phyloP scores from a whole-genome alignment of 1,140 invertebrate genomes.

The Drosophila equinoxialis region DNA sequence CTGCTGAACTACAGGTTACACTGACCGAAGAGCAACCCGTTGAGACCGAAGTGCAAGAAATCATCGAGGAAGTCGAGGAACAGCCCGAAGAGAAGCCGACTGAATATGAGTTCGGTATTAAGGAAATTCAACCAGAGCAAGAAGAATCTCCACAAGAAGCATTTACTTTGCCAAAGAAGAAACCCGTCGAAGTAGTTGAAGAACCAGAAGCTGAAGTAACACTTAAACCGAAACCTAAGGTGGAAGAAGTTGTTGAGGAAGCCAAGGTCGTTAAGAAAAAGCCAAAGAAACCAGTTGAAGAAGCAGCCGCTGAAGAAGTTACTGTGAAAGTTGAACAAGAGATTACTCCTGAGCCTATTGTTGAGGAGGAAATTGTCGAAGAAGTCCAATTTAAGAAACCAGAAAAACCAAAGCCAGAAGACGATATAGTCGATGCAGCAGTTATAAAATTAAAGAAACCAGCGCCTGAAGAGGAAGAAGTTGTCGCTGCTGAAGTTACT shows the following conservation, averaged over 20 bases:
- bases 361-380: conserved; percentile 68
- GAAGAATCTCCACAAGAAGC: conserved; percentile 48
- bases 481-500: conserved; percentile 73
- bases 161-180: conserved; percentile 59
- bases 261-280: conserved; percentile 67
- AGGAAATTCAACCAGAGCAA: conserved; percentile 43
- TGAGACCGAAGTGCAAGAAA: conserved; percentile 56
- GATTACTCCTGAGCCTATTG: conserved; percentile 56
- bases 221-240: conserved; percentile 61
- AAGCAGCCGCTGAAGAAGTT: conserved; percentile 62
- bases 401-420: conserved; percentile 44
- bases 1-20: conserved; percentile 64
- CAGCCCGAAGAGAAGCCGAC: conserved; percentile 38
- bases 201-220: conserved; percentile 68
- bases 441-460: conserved; percentile 66
- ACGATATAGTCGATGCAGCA: conserved; percentile 51
- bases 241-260: conserved; percentile 78
- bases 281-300: conserved; percentile 63
- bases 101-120: conserved; percentile 58
- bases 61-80: conserved; percentile 64
- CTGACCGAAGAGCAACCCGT: conserved; percentile 50
- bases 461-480: conserved; percentile 64
- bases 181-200: conserved; percentile 47
- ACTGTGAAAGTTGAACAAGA: conserved; percentile 73
- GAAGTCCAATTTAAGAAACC: conserved; percentile 64